phyloP scores from a whole-genome alignment of 1,140 invertebrate species.

The Drusus annulatus region DNA sequence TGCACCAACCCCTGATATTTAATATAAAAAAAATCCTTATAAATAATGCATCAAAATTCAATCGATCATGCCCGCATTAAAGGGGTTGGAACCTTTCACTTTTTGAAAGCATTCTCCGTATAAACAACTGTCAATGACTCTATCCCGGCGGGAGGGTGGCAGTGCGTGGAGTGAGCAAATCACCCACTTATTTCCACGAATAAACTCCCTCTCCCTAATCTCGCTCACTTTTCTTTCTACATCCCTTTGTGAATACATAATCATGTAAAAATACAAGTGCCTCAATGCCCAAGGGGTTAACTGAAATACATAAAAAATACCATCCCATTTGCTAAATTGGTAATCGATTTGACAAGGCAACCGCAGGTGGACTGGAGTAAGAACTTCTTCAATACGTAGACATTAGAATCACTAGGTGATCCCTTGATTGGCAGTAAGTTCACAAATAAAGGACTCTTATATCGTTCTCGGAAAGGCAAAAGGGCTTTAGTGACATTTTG shows the following conservation, averaged over 20 bases:
- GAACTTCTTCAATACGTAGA: too few relatives aligned
- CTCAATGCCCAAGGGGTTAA: conserved; percentile 35
- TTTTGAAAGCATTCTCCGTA: conserved; percentile 23
- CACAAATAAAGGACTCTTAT: too few relatives aligned
- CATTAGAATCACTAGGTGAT: too few relatives aligned
- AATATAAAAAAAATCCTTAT: not conserved
- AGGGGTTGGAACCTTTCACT: not conserved
- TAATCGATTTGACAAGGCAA: conserved; percentile 47
- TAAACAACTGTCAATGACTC: conserved; percentile 39
- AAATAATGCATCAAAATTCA: not conserved
- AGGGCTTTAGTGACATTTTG: too few relatives aligned
- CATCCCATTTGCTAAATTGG: conserved; percentile 55
- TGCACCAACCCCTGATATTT: too few relatives aligned
- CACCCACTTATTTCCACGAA: conserved; percentile 31
- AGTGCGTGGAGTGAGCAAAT: conserved; percentile 29
- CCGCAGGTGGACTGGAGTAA: conserved; percentile 47
- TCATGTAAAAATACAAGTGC: conserved; percentile 48
- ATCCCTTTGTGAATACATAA: conserved; percentile 44
- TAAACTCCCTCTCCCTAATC: conserved; percentile 14
- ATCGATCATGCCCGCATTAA: conserved; percentile 30
- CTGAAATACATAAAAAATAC: conserved; percentile 47
- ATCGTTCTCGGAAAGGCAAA: too few relatives aligned
- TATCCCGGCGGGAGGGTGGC: not conserved
- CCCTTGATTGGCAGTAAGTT: too few relatives aligned
- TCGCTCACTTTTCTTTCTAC: conserved; percentile 9